Evolutionary conservation across 1,140 invertebrate species (phyloP).

Genomic region (Aphaenogaster rudis): DNA sequence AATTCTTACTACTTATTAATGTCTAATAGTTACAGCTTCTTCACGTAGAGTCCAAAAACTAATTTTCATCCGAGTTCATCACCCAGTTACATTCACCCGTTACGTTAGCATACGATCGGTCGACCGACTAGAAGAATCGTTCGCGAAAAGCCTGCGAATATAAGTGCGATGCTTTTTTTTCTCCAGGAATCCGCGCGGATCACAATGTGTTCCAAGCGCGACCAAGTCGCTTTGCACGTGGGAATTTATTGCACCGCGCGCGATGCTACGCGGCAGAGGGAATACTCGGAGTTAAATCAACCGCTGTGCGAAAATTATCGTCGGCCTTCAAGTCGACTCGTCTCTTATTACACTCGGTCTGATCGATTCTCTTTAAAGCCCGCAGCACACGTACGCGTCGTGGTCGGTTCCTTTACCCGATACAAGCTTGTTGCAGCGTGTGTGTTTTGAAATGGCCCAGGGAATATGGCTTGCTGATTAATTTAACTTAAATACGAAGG

Average conservation of each 20-base stretch:
- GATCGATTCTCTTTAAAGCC: conserved; percentile 17
- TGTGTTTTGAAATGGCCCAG: neutral
- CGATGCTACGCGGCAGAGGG: neutral
- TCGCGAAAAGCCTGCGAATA: neutral
- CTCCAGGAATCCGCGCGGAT: conserved; percentile 24
- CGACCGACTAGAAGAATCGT: neutral
- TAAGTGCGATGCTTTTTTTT: neutral
- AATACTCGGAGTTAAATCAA: neutral
- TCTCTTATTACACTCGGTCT: conserved; percentile 6
- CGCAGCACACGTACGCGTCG: neutral
- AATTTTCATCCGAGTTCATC: neutral
- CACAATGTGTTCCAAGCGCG: conserved; percentile 37
- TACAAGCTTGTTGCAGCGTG: neutral
- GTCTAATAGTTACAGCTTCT: neutral
- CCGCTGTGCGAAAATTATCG: conserved; percentile 14
- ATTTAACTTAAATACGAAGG: conserved; percentile 9
- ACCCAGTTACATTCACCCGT: neutral
- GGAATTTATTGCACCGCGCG: neutral
- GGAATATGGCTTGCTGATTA: neutral
- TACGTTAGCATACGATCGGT: neutral
- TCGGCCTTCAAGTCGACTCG: neutral
- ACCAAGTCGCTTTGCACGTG: neutral
- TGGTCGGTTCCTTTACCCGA: neutral
- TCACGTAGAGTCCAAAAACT: neutral
- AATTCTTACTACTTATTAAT: conserved; percentile 17